Evolutionary conservation across 2,888 invertebrate genomes (phyloP), one percentile per base, ranked within the genome.

Genomic region (Baccha elongata): DNA sequence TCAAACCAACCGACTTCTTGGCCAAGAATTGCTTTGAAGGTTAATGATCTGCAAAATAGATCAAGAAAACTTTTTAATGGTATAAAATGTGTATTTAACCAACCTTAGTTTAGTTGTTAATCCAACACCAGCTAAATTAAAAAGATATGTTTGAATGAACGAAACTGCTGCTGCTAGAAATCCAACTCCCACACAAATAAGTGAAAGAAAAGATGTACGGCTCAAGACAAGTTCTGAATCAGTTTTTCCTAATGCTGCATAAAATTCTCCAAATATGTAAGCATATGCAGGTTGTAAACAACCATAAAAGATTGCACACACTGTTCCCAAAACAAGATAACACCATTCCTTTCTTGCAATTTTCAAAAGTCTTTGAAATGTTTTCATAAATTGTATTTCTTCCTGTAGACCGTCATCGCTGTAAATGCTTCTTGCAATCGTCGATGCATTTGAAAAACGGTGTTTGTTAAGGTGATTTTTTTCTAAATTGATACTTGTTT

Each of bases 1-100:
- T 95, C 95, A 87, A 93, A 95, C 94, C 95, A 95, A 7, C 93
- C 94, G 86, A 95, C 94, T 86, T 95, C 95, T 88, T 95, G 96
- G 37, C 91, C 90, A 78, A 96, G 87, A 92, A 95, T 94, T 1
- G 94, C 91, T 29, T 89, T 90, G 86, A 95, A 95, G 0, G 93
- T 92, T 44, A 72, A 83, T 0, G 88, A 88, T 19, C 90, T 89
- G 35, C 2, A 13, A 32, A 50, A 21, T n/a, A n/a, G n/a, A n/a
- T n/a, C n/a, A n/a, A n/a, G n/a, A n/a, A n/a, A n/a, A n/a, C n/a
- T n/a, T n/a, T n/a, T n/a, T n/a, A n/a, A n/a, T n/a, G n/a, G n/a
- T n/a, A n/a, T n/a, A n/a, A n/a, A n/a, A n/a, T n/a, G n/a, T n/a
- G 8, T 32, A 32, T 32, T 7, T 5, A 32, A 32, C 23, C 5